Conservation (phyloP, 2,888 invertebrate species). For the Caradrina clavipalpis region DNA sequence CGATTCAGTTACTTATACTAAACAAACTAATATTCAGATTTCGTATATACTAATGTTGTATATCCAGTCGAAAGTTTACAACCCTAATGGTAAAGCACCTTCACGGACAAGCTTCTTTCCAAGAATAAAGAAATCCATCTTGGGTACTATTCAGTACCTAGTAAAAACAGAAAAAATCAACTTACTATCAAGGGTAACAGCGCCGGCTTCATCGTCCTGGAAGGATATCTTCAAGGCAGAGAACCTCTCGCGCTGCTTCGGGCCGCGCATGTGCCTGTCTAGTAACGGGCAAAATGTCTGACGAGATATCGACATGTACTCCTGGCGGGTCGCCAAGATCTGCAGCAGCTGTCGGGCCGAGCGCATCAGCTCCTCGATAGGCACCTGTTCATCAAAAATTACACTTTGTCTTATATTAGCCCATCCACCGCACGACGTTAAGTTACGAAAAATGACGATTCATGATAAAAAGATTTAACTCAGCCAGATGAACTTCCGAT, state of each 20-base stretch:
- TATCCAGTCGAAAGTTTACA: no score
- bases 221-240: conserved; percentile 22
- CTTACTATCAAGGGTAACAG: conserved; percentile 36
- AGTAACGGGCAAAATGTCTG: conserved; percentile 96
- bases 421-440: no score
- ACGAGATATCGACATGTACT: conserved; percentile 96
- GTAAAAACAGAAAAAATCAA: not conserved
- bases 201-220: not conserved
- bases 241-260: conserved; percentile 22
- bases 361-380: conserved; percentile 96
- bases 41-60: no score
- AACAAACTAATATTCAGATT: no score
- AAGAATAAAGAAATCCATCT: not conserved
- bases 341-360: conserved; percentile 96
- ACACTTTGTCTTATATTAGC: no score
- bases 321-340: conserved; percentile 95
- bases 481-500: no score
- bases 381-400: conserved; percentile 91
- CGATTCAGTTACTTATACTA: no score
- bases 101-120: not conserved
- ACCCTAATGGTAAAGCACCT: no score
- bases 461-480: no score
- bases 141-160: not conserved
- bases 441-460: no score
- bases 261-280: conserved; percentile 77